A percentile compares a stretch with the other conserved stretches of the same genome.
Evolutionary conservation across 2,888 invertebrate species (phyloP).

Genomic region (Amiota mariae): DNA sequence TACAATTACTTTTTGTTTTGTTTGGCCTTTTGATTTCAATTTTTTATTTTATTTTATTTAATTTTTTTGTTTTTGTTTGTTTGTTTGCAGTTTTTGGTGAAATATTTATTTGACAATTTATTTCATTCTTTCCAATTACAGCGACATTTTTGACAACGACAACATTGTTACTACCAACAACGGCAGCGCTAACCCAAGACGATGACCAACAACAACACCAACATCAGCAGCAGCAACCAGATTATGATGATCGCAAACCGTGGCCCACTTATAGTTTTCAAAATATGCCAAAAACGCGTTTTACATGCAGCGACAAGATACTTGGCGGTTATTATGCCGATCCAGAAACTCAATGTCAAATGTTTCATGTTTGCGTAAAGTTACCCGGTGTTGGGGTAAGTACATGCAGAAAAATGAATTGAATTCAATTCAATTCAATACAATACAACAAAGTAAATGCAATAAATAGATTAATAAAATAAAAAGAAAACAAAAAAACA

Average conservation of each 20-base stretch:
- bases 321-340: conserved; percentile 92
- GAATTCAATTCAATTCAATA: not conserved
- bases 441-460: conserved; percentile 30
- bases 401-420: conserved; percentile 37
- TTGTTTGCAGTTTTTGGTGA: conserved; percentile 1
- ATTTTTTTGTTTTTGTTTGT: too few relatives aligned
- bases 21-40: not conserved
- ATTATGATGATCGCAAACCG: conserved; percentile 60
- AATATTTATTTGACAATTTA: conserved; percentile 3
- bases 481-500: too few relatives aligned
- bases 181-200: conserved; percentile 56
- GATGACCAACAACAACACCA: conserved; percentile 55
- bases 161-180: conserved; percentile 51
- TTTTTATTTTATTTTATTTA: conserved; percentile 3
- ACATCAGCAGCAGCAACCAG: conserved; percentile 50
- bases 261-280: conserved; percentile 77
- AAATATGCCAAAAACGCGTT: conserved; percentile 78
- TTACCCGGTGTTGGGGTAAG: conserved; percentile 84
- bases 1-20: not conserved
- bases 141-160: conserved; percentile 51
- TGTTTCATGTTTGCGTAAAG: conserved; percentile 91
- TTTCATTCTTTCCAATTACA: conserved; percentile 46
- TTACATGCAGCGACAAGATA: conserved; percentile 88
- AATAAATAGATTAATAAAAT: not conserved
- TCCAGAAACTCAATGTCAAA: conserved; percentile 89